Percentiles rank a stretch among this genome's conserved stretches.
Evolutionary conservation across 2,888 invertebrate species (phyloP).

Genomic region (Zygogramma bicolorata): DNA sequence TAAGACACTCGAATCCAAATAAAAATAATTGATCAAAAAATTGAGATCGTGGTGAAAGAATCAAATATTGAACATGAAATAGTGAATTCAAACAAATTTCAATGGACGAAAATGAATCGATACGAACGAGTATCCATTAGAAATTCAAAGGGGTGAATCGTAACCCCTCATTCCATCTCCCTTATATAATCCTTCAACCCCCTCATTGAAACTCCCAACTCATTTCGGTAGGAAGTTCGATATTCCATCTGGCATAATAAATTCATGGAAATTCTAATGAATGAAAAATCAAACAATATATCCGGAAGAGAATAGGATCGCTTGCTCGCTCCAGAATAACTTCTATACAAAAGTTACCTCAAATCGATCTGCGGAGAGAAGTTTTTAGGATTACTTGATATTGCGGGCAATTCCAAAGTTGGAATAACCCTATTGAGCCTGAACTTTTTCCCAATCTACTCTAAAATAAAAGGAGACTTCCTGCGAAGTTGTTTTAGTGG

Average conservation of each 20-base stretch:
- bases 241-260: not conserved
- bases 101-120: too few species aligned
- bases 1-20: too few species aligned
- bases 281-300: not conserved
- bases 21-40: too few species aligned
- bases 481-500: not conserved
- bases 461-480: not conserved
- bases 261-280: not conserved
- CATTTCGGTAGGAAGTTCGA: not conserved
- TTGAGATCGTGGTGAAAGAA: too few species aligned
- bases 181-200: too few species aligned
- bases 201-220: not conserved
- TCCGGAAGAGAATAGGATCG: not conserved
- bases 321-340: not conserved
- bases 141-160: too few species aligned
- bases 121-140: too few species aligned
- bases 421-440: conserved; percentile 1
- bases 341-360: conserved; percentile 9
- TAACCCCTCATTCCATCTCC: too few species aligned
- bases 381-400: conserved; percentile 7
- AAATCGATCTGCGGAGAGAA: not conserved
- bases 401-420: conserved; percentile 6
- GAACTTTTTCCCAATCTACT: conserved; percentile 4
- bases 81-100: too few species aligned
- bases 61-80: too few species aligned